Conservation (phyloP, 2,113 vertebrate species). For the Myotis yumanensis region DNA sequence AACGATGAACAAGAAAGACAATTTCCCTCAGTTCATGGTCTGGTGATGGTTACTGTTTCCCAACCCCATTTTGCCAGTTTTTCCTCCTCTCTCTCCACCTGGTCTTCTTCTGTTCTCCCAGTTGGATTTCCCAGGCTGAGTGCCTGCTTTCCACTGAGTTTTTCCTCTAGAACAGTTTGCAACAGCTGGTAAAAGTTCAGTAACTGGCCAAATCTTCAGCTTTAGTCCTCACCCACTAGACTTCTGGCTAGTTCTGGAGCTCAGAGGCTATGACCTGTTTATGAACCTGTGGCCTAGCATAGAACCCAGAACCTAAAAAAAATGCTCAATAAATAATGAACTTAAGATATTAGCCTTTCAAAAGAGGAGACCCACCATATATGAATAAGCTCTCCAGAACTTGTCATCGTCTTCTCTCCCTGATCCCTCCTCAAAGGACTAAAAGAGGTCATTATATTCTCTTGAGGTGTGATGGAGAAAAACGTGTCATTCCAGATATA, state of each 20-base stretch:
- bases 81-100: not conserved
- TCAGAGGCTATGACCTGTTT: not conserved
- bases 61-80: not conserved
- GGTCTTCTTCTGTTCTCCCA: not conserved
- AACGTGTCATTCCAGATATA: not conserved
- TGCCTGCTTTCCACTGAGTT: not conserved
- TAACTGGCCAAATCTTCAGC: not conserved
- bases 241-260: not conserved
- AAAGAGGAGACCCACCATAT: not conserved
- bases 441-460: constrained; percentile 25
- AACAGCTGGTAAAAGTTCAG: not conserved
- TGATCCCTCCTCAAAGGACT: constrained; percentile 15
- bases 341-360: not conserved
- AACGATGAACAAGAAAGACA: not conserved
- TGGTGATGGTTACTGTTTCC: not conserved
- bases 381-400: constrained; percentile 20
- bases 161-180: constrained; percentile 15
- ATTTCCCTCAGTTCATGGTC: not conserved
- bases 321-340: not conserved
- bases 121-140: not conserved
- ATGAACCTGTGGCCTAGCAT: not conserved
- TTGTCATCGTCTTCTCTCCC: not conserved
- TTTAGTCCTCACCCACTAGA: not conserved
- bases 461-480: not conserved
- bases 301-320: not conserved